These are phyloP conservation scores for Drosophila sechellia DNA, from an alignment of 1,140 invertebrate genomes.

Conservation along the genomic window DNA sequence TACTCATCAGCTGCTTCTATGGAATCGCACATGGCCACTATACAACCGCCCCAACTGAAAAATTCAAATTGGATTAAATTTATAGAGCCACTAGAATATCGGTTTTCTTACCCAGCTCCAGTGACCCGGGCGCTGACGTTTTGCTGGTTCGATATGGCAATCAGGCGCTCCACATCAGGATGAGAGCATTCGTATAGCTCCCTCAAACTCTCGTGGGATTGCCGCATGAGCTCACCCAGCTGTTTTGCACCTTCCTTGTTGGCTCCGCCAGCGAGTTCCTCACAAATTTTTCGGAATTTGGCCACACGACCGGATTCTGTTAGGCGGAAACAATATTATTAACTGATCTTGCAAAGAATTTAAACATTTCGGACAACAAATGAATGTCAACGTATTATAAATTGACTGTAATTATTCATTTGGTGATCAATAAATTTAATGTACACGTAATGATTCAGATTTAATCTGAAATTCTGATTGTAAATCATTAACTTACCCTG, in stretches of 20 bases:
- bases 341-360: not conserved
- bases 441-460: not conserved
- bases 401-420: not conserved
- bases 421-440: not conserved
- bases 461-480: not conserved
- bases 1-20: conserved; percentile 89
- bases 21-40: conserved; percentile 92
- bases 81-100: accelerated
- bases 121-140: conserved; percentile 95
- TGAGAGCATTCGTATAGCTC: conserved; percentile 98
- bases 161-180: conserved; percentile 93
- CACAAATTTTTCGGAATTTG: conserved; percentile 88
- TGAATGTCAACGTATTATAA: not conserved
- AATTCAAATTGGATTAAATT: not conserved
- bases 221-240: conserved; percentile 94
- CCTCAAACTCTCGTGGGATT: conserved; percentile 94
- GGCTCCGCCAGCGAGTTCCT: conserved; percentile 56
- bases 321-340: conserved; percentile 34
- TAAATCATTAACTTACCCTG: conserved; percentile 57
- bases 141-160: conserved; percentile 89
- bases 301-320: conserved; percentile 92
- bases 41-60: conserved; percentile 97
- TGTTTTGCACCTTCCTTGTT: conserved; percentile 64
- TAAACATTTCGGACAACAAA: too few relatives aligned
- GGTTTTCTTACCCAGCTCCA: conserved; percentile 91